Base-by-base conservation (phyloP, 2,797 vertebrate genomes). In the Bovichtus variegatus region DNA sequence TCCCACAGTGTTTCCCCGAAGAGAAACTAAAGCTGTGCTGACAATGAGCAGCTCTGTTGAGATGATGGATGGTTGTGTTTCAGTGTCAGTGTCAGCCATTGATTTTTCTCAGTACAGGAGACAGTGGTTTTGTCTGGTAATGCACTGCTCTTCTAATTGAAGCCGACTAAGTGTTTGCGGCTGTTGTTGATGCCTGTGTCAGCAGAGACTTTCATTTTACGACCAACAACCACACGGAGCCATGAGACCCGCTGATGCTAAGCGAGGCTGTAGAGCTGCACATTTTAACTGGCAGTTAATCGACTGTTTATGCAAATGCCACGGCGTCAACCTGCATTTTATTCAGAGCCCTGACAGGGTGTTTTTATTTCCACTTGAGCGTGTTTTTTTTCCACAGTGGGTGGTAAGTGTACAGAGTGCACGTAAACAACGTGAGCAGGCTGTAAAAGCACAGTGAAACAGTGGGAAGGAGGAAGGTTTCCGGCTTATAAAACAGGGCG, bases 151-250 rank as follows among this genome's bases (percentile, higher is more conserved):
- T 72, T 49, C 82, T 87, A 91, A 91, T 81, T 86, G 83, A 83
- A 67, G 55, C 76, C 31, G 46, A 59, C 78, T 68, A 71, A 91
- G 77, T 80, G 84, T 85, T 78, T 80, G 74, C 19, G 71, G 87
- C 68, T 78, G 82, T 65, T 71, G 71, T 80, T 63, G 80, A 84
- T 2, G 73, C 71, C 58, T 80, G 82, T 70, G 82, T 90, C 91
- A 87, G 91, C 89, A 86, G 49, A 80, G 71, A 44, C 34, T 65
- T 70, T 57, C 9, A 47, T 79, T 89, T 90, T 81, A 92, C 87
- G 83, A 74, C 76, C 76, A 49, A 58, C 58, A 71, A 58, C 63
- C 69, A 16, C 67, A 74, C 73, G 54, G 71, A 73, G 44, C 51
- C 23, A 9, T 43, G 18, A 59, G 55, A 73, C 31, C 58, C 3